Evolutionary conservation across 2,113 vertebrate species (phyloP).

Genomic region (Siniperca chuatsi): DNA sequence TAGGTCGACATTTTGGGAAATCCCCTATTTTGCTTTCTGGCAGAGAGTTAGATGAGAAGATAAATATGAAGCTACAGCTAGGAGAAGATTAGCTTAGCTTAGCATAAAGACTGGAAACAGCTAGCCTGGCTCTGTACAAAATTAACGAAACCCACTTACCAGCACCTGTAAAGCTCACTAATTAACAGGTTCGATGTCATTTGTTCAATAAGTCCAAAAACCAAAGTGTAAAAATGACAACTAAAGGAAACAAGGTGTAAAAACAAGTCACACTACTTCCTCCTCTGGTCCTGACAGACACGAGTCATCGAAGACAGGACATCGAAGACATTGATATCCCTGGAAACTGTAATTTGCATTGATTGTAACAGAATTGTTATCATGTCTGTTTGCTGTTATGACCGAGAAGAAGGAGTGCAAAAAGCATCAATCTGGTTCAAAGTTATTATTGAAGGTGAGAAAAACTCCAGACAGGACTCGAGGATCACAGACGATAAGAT

Average conservation of each 20-base stretch:
- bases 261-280: too few species aligned
- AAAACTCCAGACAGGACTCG: not conserved
- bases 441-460: not conserved
- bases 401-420: not conserved
- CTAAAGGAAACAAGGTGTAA: not conserved
- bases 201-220: too few species aligned
- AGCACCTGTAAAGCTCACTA: not conserved
- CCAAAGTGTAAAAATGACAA: not conserved
- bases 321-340: not conserved
- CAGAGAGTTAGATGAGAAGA: not conserved
- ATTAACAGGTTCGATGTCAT: too few species aligned
- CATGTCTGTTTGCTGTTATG: not conserved
- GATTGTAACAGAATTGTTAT: not conserved
- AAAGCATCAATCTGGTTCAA: not conserved
- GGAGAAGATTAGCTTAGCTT: not conserved
- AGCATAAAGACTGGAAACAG: not conserved
- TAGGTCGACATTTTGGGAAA: not conserved
- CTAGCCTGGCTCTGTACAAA: not conserved
- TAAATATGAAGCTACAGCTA: not conserved
- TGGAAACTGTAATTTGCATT: too few species aligned
- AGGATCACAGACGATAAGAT: not conserved
- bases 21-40: not conserved
- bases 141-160: not conserved
- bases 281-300: too few species aligned
- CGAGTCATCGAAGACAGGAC: too few species aligned